These are phyloP conservation scores for Agonopterix subpropinquella DNA, from an alignment of 2,888 invertebrate genomes.

Conservation along the genomic window DNA sequence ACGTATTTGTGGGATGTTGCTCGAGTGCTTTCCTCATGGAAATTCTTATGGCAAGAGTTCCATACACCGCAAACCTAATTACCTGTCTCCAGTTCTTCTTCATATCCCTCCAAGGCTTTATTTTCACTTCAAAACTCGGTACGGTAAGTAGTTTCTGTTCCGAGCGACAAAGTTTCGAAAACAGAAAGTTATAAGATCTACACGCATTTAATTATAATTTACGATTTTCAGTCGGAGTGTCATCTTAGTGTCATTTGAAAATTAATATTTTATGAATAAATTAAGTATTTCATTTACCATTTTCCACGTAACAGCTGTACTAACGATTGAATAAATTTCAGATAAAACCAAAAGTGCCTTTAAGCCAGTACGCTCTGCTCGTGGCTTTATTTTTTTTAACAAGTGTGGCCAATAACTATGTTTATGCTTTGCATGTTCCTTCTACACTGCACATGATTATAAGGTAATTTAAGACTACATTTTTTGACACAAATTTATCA, in stretches of 20 bases:
- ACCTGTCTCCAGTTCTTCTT: conserved; percentile 63
- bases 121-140: conserved; percentile 45
- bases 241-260: no score
- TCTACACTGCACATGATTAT: conserved; percentile 70
- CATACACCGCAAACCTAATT: conserved; percentile 54
- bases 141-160: conserved; percentile 35
- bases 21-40: conserved; percentile 61
- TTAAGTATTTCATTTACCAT: no score
- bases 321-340: conserved; percentile 30
- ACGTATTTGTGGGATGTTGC: conserved; percentile 59
- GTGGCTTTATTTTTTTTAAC: conserved; percentile 61
- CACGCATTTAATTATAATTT: no score
- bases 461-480: conserved; percentile 36
- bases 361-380: conserved; percentile 52
- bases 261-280: no score
- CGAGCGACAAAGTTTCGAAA: neutral
- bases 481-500: no score
- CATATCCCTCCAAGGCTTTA: conserved; percentile 51
- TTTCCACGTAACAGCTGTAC: no score
- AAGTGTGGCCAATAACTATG: conserved; percentile 67
- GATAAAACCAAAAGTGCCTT: conserved; percentile 58
- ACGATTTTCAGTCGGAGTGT: no score
- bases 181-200: no score
- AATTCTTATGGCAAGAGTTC: conserved; percentile 51
- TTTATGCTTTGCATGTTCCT: conserved; percentile 66